These are phyloP conservation scores for Oceanites oceanicus DNA, from an alignment of 2,113 vertebrate species.

Conservation along the genomic window DNA sequence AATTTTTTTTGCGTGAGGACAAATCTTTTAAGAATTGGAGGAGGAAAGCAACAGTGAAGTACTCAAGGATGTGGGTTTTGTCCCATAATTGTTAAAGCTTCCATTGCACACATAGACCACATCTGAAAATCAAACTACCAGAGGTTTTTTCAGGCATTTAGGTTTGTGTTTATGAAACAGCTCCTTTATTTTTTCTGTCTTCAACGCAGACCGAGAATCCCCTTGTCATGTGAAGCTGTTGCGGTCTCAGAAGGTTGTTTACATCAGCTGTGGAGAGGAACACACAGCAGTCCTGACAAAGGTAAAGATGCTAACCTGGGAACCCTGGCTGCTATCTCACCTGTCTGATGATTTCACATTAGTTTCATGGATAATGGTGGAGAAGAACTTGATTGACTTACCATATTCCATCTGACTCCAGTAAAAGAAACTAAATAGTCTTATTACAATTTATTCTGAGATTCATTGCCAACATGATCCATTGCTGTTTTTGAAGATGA, in stretches of 20 bases:
- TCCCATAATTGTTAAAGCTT: not conserved
- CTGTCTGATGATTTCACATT: not conserved
- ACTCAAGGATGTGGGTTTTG: not conserved
- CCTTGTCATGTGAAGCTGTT: slow-evolving; percentile 95
- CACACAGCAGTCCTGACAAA: slow-evolving; percentile 94
- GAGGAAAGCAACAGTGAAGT: not conserved
- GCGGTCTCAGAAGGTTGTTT: slow-evolving; percentile 93
- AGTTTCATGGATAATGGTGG: not conserved
- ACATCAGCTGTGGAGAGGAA: slow-evolving; percentile 93
- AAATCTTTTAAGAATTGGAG: not conserved
- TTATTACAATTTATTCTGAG: not conserved
- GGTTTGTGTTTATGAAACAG: not conserved
- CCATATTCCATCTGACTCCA: not conserved
- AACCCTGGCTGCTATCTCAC: not conserved
- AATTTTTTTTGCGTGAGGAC: not conserved
- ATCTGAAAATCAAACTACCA: not conserved
- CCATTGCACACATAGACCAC: fast-evolving
- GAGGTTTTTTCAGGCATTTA: not conserved
- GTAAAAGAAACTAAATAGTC: not conserved
- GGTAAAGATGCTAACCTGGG: slow-evolving; percentile 71
- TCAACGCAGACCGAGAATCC: slow-evolving; percentile 85
- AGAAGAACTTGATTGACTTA: not conserved
- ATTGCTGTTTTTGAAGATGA: not conserved
- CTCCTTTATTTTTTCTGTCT: not conserved
- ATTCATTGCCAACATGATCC: not conserved